A percentile compares a stretch with the other conserved stretches of the same genome.
phyloP scores from a whole-genome alignment of 2,113 vertebrate species.

The Steatornis caripensis region DNA sequence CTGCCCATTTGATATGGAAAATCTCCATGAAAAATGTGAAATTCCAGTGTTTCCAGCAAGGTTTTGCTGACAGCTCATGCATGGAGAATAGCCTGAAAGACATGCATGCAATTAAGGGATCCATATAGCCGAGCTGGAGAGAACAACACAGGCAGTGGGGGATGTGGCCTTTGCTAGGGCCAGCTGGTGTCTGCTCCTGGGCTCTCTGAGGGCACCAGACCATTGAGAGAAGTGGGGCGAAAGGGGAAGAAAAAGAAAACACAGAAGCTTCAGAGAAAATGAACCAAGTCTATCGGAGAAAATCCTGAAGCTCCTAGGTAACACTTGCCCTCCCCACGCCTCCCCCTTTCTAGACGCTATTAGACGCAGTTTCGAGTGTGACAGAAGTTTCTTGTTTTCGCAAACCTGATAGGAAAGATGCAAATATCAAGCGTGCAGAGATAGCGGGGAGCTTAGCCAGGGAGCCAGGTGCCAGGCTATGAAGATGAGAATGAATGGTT shows the following conservation, averaged over 20 bases:
- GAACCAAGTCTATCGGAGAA: constrained; percentile 19
- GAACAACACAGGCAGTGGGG: constrained; percentile 54
- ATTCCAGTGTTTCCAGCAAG: constrained; percentile 64
- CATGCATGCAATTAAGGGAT: constrained; percentile 57
- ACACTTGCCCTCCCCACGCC: neutral
- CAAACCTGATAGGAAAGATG: neutral
- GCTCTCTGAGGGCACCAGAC: constrained; percentile 30
- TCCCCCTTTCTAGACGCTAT: neutral
- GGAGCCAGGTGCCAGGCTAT: neutral
- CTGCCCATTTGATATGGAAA: constrained; percentile 48
- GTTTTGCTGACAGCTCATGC: constrained; percentile 65
- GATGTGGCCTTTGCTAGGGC: constrained; percentile 62
- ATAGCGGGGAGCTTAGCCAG: neutral
- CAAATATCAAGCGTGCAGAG: neutral
- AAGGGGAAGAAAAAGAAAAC: constrained; percentile 18
- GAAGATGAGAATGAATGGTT: neutral
- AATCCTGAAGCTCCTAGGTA: constrained; percentile 32
- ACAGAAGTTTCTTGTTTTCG: neutral
- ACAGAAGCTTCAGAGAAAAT: constrained; percentile 53
- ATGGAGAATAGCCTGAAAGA: constrained; percentile 68
- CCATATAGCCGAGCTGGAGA: constrained; percentile 3
- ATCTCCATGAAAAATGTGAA: constrained; percentile 68
- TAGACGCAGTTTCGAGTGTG: neutral
- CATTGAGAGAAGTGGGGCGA: constrained; percentile 41
- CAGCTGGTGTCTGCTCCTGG: constrained; percentile 65